Evolutionary conservation across 2,797 vertebrate genomes (phyloP).

Genomic region (Hippoglossus hippoglossus): DNA sequence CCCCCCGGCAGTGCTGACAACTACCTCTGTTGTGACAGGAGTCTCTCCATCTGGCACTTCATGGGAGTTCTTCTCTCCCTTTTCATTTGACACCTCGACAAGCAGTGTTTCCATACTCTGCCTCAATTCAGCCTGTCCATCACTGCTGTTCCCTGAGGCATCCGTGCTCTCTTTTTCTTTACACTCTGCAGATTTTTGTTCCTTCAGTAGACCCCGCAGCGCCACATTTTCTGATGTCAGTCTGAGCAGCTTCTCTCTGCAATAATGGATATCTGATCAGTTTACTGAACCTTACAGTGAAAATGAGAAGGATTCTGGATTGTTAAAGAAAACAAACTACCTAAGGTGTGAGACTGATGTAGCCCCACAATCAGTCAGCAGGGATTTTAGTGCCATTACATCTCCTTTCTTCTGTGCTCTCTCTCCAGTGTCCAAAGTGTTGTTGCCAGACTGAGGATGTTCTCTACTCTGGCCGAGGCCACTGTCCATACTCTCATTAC

Average conservation of each 20-base stretch:
- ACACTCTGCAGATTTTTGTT: conserved; percentile 75
- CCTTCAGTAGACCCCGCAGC: conserved; percentile 78
- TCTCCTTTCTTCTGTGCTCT: conserved; percentile 60
- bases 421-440: conserved; percentile 35
- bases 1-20: conserved; percentile 58
- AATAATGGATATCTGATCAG: conserved; percentile 20
- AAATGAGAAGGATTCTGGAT: background rate
- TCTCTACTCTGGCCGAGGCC: conserved; percentile 57
- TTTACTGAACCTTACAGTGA: background rate
- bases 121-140: conserved; percentile 81
- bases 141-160: conserved; percentile 78
- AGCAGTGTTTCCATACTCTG: conserved; percentile 80
- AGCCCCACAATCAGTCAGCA: conserved; percentile 81
- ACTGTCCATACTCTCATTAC: conserved; percentile 39
- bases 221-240: conserved; percentile 74
- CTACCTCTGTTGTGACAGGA: conserved; percentile 53
- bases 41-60: conserved; percentile 37
- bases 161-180: conserved; percentile 83
- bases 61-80: conserved; percentile 63
- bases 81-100: conserved; percentile 76
- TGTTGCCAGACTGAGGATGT: conserved; percentile 38
- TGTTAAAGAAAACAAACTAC: conserved; percentile 72
- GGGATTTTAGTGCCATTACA: conserved; percentile 68
- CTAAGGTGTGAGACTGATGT: conserved; percentile 81
- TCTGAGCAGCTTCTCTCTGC: conserved; percentile 77